phyloP scores from a whole-genome alignment of 2,113 vertebrate species.

The Seriola rivoliana region DNA sequence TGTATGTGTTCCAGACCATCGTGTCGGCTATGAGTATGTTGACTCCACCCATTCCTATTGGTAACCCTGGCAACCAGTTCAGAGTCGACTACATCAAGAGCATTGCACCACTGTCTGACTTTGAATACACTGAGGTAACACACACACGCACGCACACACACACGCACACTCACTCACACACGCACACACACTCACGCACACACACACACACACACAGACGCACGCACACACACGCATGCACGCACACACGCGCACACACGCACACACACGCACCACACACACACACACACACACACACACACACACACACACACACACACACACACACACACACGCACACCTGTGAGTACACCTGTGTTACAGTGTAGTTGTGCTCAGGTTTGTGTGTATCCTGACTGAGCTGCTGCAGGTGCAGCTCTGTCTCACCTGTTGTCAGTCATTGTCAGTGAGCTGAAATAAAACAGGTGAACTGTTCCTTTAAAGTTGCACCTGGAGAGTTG shows the following conservation, averaged over 20 bases:
- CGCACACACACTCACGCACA: not conserved
- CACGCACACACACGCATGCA: too few relatives aligned
- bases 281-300: not conserved
- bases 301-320: conserved; percentile 1
- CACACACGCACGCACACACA: not conserved
- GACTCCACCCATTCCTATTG: conserved; percentile 69
- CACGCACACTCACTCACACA: conserved; percentile 21
- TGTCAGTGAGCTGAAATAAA: not conserved
- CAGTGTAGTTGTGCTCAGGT: too few relatives aligned
- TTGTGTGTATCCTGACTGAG: too few relatives aligned
- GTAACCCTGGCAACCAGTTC: conserved; percentile 74
- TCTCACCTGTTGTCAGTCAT: too few relatives aligned
- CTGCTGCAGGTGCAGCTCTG: too few relatives aligned
- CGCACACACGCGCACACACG: too few relatives aligned
- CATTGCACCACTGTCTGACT: conserved; percentile 76
- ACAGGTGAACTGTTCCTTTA: conserved; percentile 29
- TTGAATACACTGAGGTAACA: conserved; percentile 77
- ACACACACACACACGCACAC: not conserved
- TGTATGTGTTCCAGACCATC: conserved; percentile 65
- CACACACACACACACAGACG: too few relatives aligned
- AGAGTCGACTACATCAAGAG: conserved; percentile 75
- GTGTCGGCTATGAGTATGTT: conserved; percentile 72
- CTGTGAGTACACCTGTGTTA: too few relatives aligned
- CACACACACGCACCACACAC: too few relatives aligned
- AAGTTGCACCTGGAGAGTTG: conserved; percentile 39